phyloP scores from a whole-genome alignment of 2,888 invertebrate species.

The Timema podura region DNA sequence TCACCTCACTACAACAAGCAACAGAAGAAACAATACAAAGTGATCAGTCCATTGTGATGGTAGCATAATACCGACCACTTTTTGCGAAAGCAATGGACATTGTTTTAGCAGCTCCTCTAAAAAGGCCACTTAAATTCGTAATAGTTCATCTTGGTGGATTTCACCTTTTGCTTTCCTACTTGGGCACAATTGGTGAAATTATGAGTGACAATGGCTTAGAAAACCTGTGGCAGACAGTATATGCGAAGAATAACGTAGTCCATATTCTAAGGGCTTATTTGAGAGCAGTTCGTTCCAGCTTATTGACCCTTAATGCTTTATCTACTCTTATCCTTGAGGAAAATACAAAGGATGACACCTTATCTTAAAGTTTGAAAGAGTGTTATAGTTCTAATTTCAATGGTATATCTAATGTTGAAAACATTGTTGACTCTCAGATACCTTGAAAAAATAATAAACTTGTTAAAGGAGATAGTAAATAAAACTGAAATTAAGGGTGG shows the following conservation, averaged over 20 bases:
- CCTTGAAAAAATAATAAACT: not conserved
- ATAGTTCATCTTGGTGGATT: conserved; percentile 1
- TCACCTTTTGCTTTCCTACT: not conserved
- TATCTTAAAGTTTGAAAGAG: conserved; percentile 1
- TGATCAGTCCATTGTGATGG: conserved; percentile 3
- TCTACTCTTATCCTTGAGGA: conserved; percentile 7
- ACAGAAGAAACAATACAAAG: conserved; percentile 1
- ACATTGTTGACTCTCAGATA: not conserved
- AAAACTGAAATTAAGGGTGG: not conserved
- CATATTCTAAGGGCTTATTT: not conserved
- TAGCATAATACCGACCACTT: conserved; percentile 7
- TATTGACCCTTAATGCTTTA: not conserved
- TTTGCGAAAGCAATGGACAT: conserved; percentile 11
- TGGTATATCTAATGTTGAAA: not conserved
- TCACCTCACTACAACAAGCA: conserved; percentile 4
- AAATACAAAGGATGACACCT: not conserved
- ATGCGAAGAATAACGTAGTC: conserved; percentile 6
- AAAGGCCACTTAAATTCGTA: not conserved
- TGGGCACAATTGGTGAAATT: not conserved
- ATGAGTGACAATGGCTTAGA: conserved; percentile 6
- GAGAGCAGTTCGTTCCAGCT: not conserved
- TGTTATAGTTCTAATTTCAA: not conserved
- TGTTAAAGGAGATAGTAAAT: not conserved
- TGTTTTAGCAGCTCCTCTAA: not conserved
- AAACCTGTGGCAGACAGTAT: conserved; percentile 9